These are phyloP conservation scores for Chrysomela aeneicollis DNA, from an alignment of 2,888 invertebrate genomes.

Conservation along the genomic window DNA sequence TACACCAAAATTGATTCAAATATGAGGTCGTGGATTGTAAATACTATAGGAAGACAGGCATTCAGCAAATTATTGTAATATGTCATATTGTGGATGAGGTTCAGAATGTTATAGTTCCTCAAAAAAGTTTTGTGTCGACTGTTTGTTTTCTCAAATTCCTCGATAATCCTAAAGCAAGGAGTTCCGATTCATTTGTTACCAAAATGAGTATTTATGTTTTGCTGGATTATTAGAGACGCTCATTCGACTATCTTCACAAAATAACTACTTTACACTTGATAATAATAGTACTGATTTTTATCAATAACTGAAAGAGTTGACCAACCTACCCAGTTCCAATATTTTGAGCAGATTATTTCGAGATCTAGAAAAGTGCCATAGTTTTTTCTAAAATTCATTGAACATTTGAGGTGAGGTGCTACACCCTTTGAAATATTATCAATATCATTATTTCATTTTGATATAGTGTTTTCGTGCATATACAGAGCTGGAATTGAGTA, in stretches of 20 bases:
- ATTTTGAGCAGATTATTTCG: background rate
- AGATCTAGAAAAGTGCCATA: slow-evolving; percentile 1
- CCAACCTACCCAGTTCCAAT: background rate
- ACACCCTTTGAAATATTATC: background rate
- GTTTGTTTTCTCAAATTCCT: no score
- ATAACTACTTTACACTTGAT: no score
- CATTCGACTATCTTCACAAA: no score
- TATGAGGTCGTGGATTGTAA: slow-evolving; percentile 60
- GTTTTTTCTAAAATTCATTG: background rate
- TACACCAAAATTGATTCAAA: slow-evolving; percentile 62
- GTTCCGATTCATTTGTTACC: background rate
- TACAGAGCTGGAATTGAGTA: background rate
- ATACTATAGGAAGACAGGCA: slow-evolving; percentile 56
- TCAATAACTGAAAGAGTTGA: background rate
- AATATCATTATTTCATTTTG: no score
- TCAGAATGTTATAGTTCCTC: background rate
- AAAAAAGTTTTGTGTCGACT: background rate
- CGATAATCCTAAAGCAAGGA: no score
- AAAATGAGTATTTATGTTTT: background rate
- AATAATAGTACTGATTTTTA: no score
- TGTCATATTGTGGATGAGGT: no score
- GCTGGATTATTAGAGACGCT: no score
- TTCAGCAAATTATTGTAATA: slow-evolving; percentile 8
- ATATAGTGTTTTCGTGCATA: no score
- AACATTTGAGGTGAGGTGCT: slow-evolving; percentile 3